Conservation (phyloP, 1,140 invertebrate genomes). For the Ceratina australensis region DNA sequence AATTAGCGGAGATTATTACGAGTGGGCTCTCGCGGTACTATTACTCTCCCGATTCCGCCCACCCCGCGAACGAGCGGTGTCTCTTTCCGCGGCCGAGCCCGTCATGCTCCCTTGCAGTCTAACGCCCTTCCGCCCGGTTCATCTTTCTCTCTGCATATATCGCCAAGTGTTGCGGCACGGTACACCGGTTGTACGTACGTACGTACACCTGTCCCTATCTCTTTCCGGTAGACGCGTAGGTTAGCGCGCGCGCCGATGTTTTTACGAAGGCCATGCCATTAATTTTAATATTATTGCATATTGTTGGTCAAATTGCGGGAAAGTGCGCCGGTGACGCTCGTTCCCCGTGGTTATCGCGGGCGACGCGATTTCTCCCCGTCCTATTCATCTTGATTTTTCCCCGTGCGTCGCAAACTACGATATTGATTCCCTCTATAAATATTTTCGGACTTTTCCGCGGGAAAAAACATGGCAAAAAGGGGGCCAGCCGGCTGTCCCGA, state of each 20-base stretch:
- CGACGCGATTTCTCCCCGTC: constrained; percentile 27
- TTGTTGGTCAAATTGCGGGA: constrained; percentile 68
- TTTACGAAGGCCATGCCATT: constrained; percentile 66
- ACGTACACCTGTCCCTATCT: constrained; percentile 2
- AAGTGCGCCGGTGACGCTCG: constrained; percentile 58
- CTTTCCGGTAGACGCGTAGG: constrained; percentile 32
- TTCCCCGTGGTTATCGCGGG: constrained; percentile 54
- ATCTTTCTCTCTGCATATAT: constrained; percentile 28
- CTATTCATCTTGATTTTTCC: constrained; percentile 65
- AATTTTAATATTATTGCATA: constrained; percentile 73
- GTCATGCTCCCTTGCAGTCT: constrained; percentile 20
- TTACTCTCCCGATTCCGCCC: constrained; percentile 36
- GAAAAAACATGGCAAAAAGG: constrained; percentile 4
- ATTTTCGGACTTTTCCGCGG: constrained; percentile 24
- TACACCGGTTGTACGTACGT: neutral
- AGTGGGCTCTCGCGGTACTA: constrained; percentile 70
- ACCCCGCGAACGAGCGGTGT: neutral
- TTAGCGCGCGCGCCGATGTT: too few species aligned
- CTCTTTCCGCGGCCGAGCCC: constrained; percentile 40
- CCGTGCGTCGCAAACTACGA: constrained; percentile 34
- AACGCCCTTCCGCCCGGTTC: constrained; percentile 2
- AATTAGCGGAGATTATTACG: constrained; percentile 80
- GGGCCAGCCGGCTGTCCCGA: neutral
- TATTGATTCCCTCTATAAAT: constrained; percentile 58
- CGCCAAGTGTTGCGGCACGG: too few species aligned